Base-by-base conservation (phyloP, 2,797 vertebrate species). In the Tiaroga cobitis region DNA sequence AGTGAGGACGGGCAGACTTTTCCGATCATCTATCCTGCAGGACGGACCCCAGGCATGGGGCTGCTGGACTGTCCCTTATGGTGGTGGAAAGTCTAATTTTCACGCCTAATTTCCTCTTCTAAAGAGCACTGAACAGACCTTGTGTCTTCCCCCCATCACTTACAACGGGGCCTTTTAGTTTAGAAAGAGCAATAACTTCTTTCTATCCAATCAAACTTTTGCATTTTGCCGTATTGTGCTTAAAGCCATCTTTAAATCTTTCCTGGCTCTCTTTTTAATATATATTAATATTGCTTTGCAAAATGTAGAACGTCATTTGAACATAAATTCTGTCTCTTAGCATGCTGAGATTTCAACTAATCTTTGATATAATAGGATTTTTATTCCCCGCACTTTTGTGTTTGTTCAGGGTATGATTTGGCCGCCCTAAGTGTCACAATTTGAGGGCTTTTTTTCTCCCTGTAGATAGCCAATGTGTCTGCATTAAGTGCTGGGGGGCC, bases 401-500 rank as follows among this genome's bases (percentile, higher is more conserved):
- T 95, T 95, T 95, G 92, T 95, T 94, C 92, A 70, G 87, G 81
- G 87, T 89, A 93, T 95, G 92, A 94, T 95, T 95, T 95, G 88
- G 88, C 89, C 90, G 91, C 84, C 88, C 86, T 90, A 90, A 92
- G 90, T 90, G 89, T 91, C 84, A 88, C 90, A 91, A 90, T 92
- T 92, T 91, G 88, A 85, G 63, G 80, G 76, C 41, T 85, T 87
- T 88, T 88, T 80, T 91, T 18, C 93, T 91, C 92, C 91, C 92
- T 92, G 91, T 37, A 93, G 92, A 92, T 92, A 92, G 92, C 92
- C 95, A 93, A 90, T 95, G 93, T 92, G 81, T 92, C 94, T 94
- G 93, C 93, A 95, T 95, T 95, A 95, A 95, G 94, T 94, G 94
- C 93, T 92, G 93, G 93, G 91, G 86, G 93, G 92, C 94, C 92